Evolutionary conservation across 2,113 vertebrate species (phyloP), one percentile per base, ranked within the genome.

Genomic region (Amphiprion ocellaris): DNA sequence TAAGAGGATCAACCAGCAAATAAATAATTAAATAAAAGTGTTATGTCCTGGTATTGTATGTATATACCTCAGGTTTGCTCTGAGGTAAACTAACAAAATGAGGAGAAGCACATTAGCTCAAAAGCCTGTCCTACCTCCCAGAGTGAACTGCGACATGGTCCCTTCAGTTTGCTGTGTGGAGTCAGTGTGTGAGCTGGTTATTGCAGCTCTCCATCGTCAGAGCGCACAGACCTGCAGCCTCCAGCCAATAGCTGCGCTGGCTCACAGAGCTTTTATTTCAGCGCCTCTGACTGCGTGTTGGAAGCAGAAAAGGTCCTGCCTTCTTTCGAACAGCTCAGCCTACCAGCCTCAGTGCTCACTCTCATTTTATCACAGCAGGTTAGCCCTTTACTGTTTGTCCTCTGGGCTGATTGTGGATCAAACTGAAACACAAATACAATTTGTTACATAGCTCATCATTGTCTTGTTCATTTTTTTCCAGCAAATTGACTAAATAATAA

Each of bases 141-240:
- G 79, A 28, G 66, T 75, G 85, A 74, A 75, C 73, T 89, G 87
- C 69, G 89, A 89, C 92, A 93, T 93, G 73, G 33, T 55, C 86
- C 37, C 77, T 74, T 10, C 59, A 58, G 60, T 47, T 23, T 26
- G 59, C 6, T 50, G 65, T 60, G 49, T 26, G 46, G 52, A 72
- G 69, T 89, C 81, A 61, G 75, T 61, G 61, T 39, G 83, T 37
- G 65, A 21, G 52, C 68, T 33, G 50, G 39, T 30, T 62, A n/a
- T 60, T 65, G 64, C 63, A 5, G 71, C 28, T 37, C 7, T 74
- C 54, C 67, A 55, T 64, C 58, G n/a, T 24, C 58, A 75, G 56
- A 60, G 79, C 63, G 73, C 82, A 78, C 46, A 39, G 75, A 82
- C 74, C 65, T 39, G 78, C 11, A 81, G 81, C 49, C 62, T 46